Conservation (phyloP, 2,113 vertebrate species). For the Myotis lucifugus region DNA sequence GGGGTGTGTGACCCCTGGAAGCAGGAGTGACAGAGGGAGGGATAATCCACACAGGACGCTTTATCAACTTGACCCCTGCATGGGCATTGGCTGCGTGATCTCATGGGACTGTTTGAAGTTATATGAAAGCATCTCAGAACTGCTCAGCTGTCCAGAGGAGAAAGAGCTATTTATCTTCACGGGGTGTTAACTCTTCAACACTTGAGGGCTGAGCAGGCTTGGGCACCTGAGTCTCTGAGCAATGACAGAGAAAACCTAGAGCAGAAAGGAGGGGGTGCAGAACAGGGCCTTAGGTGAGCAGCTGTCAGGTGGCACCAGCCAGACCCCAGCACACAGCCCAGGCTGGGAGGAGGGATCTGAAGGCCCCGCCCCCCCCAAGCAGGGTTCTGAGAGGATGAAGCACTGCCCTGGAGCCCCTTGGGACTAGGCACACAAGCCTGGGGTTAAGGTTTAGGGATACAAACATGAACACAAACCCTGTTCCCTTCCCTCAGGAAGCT, state of each 20-base stretch:
- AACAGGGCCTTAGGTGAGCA: neutral
- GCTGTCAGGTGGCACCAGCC: neutral
- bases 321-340: no score
- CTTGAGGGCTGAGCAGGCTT: neutral
- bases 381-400: neutral
- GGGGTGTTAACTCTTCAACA: neutral
- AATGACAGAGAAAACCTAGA: neutral
- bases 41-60: neutral
- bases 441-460: neutral
- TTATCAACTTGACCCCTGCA: neutral
- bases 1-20: neutral
- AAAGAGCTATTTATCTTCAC: neutral
- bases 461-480: neutral
- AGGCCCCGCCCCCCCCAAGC: neutral
- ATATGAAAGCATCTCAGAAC: neutral
- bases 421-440: neutral
- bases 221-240: neutral
- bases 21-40: neutral
- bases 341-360: neutral
- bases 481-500: neutral
- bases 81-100: neutral
- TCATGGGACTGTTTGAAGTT: neutral
- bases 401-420: no score
- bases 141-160: neutral
- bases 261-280: neutral